phyloP scores from a whole-genome alignment of 2,797 vertebrate species.

The Molossus alvarezi region DNA sequence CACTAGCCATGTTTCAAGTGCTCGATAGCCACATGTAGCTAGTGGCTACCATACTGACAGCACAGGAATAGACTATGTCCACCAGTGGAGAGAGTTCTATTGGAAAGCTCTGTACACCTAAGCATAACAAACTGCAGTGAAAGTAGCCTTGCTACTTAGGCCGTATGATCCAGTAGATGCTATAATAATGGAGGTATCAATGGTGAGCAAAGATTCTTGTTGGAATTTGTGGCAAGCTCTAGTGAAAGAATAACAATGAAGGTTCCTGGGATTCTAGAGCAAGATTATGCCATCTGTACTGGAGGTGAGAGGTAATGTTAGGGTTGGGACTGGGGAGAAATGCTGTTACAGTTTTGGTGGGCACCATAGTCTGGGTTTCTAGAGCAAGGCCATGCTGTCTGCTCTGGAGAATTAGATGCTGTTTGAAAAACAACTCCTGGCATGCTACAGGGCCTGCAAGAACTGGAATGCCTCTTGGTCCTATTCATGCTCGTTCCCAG shows the following conservation, averaged over 20 bases:
- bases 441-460: background rate
- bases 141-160: background rate
- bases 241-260: background rate
- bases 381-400: background rate
- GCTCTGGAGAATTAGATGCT: background rate
- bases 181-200: background rate
- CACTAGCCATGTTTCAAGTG: background rate
- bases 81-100: background rate
- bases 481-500: background rate
- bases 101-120: background rate
- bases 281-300: background rate
- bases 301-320: background rate
- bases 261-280: background rate
- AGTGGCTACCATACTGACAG: background rate
- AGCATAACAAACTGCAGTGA: background rate
- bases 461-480: background rate
- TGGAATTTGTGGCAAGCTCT: background rate
- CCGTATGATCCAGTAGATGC: background rate
- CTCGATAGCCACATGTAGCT: background rate
- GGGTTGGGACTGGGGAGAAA: background rate
- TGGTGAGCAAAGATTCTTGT: background rate
- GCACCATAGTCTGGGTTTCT: background rate
- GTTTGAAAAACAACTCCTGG: constrained; percentile 16
- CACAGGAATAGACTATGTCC: background rate
- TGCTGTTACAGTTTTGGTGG: background rate